These are phyloP conservation scores for Anniella stebbinsi DNA, from an alignment of 2,797 vertebrate genomes.

Conservation along the genomic window DNA sequence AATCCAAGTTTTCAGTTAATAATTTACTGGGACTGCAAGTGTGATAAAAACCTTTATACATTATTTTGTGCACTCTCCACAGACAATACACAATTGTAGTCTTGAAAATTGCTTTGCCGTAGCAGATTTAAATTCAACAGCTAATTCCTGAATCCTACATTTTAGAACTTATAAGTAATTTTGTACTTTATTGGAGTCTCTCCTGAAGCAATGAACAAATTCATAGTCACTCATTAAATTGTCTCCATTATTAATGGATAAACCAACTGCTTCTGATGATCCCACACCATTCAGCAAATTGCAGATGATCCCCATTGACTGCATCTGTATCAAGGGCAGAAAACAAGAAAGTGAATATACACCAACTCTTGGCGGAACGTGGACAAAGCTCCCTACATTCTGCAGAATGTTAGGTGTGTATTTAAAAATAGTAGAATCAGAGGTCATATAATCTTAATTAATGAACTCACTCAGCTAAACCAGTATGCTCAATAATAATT, in stretches of 20 bases:
- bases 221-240: conserved; percentile 83
- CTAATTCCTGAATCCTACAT: conserved; percentile 83
- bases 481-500: neutral
- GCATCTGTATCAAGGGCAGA: conserved; percentile 80
- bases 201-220: conserved; percentile 87
- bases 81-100: conserved; percentile 34
- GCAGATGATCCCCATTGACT: conserved; percentile 83
- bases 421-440: neutral
- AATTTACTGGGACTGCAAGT: conserved; percentile 39
- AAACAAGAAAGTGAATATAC: conserved; percentile 28
- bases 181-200: conserved; percentile 89
- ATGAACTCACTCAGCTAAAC: neutral
- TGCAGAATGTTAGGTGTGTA: conserved; percentile 27
- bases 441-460: neutral
- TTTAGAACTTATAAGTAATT: conserved; percentile 90
- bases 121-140: conserved; percentile 74
- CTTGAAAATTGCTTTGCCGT: conserved; percentile 42
- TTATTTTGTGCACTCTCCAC: conserved; percentile 37
- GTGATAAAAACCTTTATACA: conserved; percentile 23
- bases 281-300: conserved; percentile 78
- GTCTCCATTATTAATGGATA: conserved; percentile 73
- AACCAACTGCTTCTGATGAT: conserved; percentile 72
- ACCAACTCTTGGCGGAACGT: neutral
- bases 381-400: neutral
- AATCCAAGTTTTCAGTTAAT: conserved; percentile 38